phyloP scores from a whole-genome alignment of 2,113 vertebrate species.

The Polypterus bichir region DNA sequence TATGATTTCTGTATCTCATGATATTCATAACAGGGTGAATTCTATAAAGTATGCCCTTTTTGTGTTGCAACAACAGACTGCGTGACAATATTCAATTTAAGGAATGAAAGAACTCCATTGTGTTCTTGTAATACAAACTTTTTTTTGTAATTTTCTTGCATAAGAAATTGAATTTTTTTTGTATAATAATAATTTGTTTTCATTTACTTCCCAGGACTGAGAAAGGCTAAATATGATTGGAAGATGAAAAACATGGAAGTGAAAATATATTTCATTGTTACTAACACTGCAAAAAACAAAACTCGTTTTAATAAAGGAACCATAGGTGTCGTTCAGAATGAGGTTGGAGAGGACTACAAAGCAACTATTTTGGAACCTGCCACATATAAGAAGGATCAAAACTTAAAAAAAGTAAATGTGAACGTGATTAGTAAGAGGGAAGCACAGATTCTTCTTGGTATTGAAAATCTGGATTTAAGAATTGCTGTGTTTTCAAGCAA shows the following conservation, averaged over 20 bases:
- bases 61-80: too few species aligned
- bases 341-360: constrained; percentile 36
- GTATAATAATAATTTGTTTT: too few species aligned
- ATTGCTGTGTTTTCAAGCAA: constrained; percentile 8
- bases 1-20: too few species aligned
- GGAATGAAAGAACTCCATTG: too few species aligned
- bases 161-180: too few species aligned
- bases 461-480: constrained; percentile 46
- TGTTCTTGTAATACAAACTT: too few species aligned
- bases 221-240: constrained; percentile 2
- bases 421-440: constrained; percentile 45
- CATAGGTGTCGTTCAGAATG: constrained; percentile 39
- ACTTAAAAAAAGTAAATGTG: constrained; percentile 34
- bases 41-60: too few species aligned
- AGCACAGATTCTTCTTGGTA: constrained; percentile 50
- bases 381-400: constrained; percentile 27
- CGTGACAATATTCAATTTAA: too few species aligned
- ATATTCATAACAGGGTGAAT: too few species aligned
- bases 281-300: constrained; percentile 37
- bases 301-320: constrained; percentile 31
- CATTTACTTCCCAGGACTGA: too few species aligned
- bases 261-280: constrained; percentile 46
- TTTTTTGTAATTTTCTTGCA: too few species aligned
- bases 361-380: constrained; percentile 29
- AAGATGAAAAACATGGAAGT: constrained; percentile 16